Evolutionary conservation across 2,113 vertebrate species (phyloP).

Genomic region (Notarius lentiginosus): DNA sequence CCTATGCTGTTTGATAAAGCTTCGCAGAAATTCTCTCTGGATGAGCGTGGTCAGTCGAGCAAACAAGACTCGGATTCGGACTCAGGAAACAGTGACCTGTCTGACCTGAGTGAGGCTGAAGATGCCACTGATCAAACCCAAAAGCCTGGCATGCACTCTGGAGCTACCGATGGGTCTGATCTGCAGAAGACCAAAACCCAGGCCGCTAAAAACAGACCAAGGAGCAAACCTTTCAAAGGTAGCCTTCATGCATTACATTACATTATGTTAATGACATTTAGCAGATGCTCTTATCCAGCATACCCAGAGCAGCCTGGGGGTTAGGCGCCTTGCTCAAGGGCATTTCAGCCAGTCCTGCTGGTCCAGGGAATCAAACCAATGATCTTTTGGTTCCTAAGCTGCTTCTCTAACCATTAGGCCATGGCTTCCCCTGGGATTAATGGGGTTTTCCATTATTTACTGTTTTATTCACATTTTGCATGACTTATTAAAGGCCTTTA

Average conservation of each 20-base stretch:
- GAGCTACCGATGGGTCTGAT: conserved; percentile 68
- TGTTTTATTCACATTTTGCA: background rate
- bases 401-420: no score
- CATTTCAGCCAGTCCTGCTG: no score
- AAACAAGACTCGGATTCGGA: conserved; percentile 94
- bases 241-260: conserved; percentile 43
- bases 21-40: conserved; percentile 90
- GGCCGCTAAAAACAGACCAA: conserved; percentile 86
- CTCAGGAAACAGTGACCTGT: conserved; percentile 89
- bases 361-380: no score
- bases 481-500: background rate
- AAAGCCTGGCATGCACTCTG: conserved; percentile 48
- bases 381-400: no score
- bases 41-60: conserved; percentile 86
- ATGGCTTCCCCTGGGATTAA: no score
- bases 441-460: background rate
- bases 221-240: conserved; percentile 95
- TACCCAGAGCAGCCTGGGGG: no score
- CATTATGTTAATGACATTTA: no score
- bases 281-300: no score
- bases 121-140: conserved; percentile 81
- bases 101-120: conserved; percentile 94
- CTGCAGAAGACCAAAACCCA: conserved; percentile 85
- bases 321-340: no score
- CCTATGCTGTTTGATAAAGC: conserved; percentile 81